Base-by-base conservation (phyloP, 2,888 invertebrate species). In the Caenorhabditis zanzibari region DNA sequence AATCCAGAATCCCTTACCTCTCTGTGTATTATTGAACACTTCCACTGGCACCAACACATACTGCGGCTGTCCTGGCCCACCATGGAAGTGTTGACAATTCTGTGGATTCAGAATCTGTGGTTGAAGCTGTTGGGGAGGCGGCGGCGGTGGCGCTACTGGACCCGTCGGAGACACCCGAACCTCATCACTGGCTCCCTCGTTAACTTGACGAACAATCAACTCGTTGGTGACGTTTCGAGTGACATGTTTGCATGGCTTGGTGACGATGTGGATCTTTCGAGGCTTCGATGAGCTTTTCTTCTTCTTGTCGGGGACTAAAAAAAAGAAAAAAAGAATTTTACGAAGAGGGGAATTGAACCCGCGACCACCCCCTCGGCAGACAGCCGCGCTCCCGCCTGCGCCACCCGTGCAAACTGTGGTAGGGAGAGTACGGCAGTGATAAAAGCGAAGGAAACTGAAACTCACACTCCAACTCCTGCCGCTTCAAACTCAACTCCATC, bases 161-260 rank as follows among this genome's bases (percentile, higher is more conserved):
- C 56, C 28, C 16, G 59, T 28, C 24, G 69, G 59, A 19, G 73
- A 63, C n/a, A 61, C 61, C 26, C 38, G 26, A n/a, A 54, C 54
- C 7, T 79, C 79, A 14, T 63, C 77, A 16, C n/a, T 69, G 12
- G 63, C 63, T 14, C 19, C 16, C 26, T 79, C 79, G 58, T 79
- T 71, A 0, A 79, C 64, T 63, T 64, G 63, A 14, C 49, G 54
- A 12, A 79, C 71, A 0, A 79, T 64, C 22, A 54, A 19, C 24
- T 79, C 79, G 26, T 56, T 52, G 3, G n/a, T 19, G 6, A 58
- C 69, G 47, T 63, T 71, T 32, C 63, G 49, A 7, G 63, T 64
- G 12, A 64, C 63, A 10, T 79, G 63, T 14, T 71, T 72, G 58
- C 79, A 79, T 32, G 79, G 64, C n/a, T 52, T 79, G 24, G 79